phyloP scores from a whole-genome alignment of 2,888 invertebrate species.

The Cerceris ruficornis region DNA sequence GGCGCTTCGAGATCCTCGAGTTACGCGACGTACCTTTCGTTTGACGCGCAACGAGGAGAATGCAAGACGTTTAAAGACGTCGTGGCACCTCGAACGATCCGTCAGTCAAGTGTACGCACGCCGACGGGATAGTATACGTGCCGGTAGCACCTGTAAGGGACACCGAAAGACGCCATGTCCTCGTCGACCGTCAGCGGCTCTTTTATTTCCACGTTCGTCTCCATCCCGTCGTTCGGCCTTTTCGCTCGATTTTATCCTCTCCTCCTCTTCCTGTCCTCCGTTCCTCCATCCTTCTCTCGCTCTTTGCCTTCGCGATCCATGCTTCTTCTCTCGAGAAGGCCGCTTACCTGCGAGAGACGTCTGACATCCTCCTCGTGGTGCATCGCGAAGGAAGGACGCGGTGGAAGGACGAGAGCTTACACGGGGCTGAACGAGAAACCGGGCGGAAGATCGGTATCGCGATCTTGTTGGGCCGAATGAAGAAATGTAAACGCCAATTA shows the following conservation, averaged over 20 bases:
- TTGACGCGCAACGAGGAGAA: slow-evolving; percentile 3
- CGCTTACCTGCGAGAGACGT: slow-evolving; percentile 49
- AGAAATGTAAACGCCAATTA: slow-evolving; percentile 81
- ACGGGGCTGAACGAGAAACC: slow-evolving; percentile 62
- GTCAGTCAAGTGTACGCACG: slow-evolving; percentile 37
- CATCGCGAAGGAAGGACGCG: slow-evolving; percentile 44
- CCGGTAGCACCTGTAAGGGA: slow-evolving; percentile 53
- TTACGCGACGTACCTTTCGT: not conserved
- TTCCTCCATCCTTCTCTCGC: slow-evolving; percentile 2
- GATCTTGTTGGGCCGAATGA: slow-evolving; percentile 76
- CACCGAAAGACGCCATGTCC: slow-evolving; percentile 30
- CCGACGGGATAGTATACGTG: slow-evolving; percentile 23
- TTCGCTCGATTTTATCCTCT: slow-evolving; percentile 42
- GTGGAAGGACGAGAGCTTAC: slow-evolving; percentile 62
- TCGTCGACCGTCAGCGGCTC: slow-evolving; percentile 29
- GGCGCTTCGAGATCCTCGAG: not conserved
- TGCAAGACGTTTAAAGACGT: slow-evolving; percentile 4
- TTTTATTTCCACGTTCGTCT: slow-evolving; percentile 48
- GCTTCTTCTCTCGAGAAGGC: slow-evolving; percentile 27
- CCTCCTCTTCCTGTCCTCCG: not conserved
- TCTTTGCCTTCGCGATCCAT: not conserved
- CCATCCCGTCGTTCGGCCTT: slow-evolving; percentile 9
- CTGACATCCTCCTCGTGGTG: slow-evolving; percentile 51
- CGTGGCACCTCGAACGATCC: slow-evolving; percentile 35
- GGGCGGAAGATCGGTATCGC: slow-evolving; percentile 73